These are phyloP conservation scores for Balearica regulorum DNA, from an alignment of 2,797 vertebrate genomes.

Conservation along the genomic window DNA sequence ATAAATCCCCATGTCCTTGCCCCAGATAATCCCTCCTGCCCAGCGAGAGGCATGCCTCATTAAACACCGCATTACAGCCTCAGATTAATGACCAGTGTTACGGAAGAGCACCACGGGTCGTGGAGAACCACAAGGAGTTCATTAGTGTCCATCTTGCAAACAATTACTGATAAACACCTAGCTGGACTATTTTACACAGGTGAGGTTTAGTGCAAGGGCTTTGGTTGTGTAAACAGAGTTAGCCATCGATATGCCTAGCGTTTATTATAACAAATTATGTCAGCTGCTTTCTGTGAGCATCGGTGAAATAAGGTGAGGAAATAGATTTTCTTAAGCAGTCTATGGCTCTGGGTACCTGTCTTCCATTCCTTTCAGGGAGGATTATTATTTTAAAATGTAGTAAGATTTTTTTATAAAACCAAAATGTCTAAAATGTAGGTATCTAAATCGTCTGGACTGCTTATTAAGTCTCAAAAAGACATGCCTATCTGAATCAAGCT, in stretches of 20 bases:
- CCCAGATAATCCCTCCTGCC: not conserved
- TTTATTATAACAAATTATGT: not conserved
- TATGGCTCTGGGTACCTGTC: not conserved
- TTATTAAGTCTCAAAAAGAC: not conserved
- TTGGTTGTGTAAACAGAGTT: not conserved
- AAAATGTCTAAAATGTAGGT: not conserved
- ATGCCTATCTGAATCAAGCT: not conserved
- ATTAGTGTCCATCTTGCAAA: not conserved
- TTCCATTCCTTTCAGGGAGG: not conserved
- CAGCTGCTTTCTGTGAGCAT: not conserved
- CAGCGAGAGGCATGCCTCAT: not conserved
- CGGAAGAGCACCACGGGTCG: not conserved
- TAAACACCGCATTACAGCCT: not conserved
- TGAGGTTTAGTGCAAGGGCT: not conserved
- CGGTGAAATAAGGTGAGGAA: not conserved
- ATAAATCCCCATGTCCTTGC: not conserved
- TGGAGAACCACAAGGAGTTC: not conserved
- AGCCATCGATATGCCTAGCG: not conserved
- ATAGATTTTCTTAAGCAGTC: not conserved
- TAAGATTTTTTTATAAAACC: not conserved
- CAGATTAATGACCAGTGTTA: not conserved
- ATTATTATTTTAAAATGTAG: not conserved
- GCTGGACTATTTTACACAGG: not conserved
- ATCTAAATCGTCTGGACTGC: not conserved
- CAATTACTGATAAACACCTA: not conserved